Base-by-base conservation (phyloP, 2,797 vertebrate species). In the Cossypha heuglini region DNA sequence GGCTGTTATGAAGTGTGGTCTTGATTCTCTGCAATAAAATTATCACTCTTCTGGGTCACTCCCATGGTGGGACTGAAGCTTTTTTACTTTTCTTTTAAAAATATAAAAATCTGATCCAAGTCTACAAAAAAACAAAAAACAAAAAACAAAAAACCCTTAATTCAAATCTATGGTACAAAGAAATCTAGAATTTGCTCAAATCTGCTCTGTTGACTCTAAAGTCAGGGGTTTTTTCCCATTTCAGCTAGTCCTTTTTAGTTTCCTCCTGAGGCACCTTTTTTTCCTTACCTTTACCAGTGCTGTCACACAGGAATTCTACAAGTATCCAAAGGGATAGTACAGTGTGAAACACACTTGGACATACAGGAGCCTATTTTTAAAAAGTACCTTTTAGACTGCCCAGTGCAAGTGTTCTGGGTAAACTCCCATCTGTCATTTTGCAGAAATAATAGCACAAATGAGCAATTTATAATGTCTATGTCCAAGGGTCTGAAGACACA, bases 291-390 rank as follows among this genome's bases (percentile, higher is more conserved):
- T 37, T 37, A 37, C 37, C 24, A 46, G 26, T 33, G 48, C 31
- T 63, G 33, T 49, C 59, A 28, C 25, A 42, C 9, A 61, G n/a
- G 45, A 61, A 57, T 49, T 49, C 48, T 33, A 20, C 10, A 55
- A 52, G 26, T 5, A 24, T 22, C 42, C 0, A 0, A 52, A 79
- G 16, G 16, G 28, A 31, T 14, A 35, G 31, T 22, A 24, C 19
- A 74, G 38, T 0, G 0, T 42, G 55, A 75, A 31, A 48, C 40
- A 82, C 6, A 20, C 15, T 75, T 7, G 8, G 21, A 42, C 2
- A 0, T 13, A 48, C 5, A 71, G 49, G 21, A 69, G 15, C 7
- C 31, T 67, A 13, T 71, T 88, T 88, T 57, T 29, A 31, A 80
- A 86, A 64, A 10, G 4, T 24, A 11, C 52, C 20, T 74, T 88